Conservation (phyloP, 1,140 invertebrate genomes). For the Panagrolaimus sp. region DNA sequence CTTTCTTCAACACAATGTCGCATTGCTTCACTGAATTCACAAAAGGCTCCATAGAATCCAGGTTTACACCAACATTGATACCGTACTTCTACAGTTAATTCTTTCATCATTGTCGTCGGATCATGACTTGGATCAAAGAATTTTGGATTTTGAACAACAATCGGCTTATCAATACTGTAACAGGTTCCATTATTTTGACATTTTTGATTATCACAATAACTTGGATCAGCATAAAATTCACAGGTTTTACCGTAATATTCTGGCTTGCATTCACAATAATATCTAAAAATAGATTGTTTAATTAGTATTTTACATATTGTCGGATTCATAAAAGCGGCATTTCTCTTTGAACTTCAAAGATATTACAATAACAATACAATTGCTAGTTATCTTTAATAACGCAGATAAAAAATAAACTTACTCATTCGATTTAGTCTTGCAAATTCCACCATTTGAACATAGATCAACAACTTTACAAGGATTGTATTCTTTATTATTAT, state of each 20-base stretch:
- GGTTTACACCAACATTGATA: slow-evolving; percentile 38
- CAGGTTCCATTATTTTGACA: slow-evolving; percentile 38
- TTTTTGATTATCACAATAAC: slow-evolving; percentile 24
- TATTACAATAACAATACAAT: too few relatives aligned
- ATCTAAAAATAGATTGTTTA: slow-evolving; percentile 27
- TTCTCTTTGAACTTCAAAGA: too few relatives aligned
- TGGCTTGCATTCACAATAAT: slow-evolving; percentile 32
- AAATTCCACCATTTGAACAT: not conserved
- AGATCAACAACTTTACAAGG: slow-evolving; percentile 10
- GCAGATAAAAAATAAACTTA: too few relatives aligned
- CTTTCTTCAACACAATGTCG: slow-evolving; percentile 35
- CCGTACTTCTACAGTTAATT: slow-evolving; percentile 21
- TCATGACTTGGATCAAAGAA: not conserved
- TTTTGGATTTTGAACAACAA: slow-evolving; percentile 20
- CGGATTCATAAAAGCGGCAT: too few relatives aligned
- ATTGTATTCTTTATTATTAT: not conserved
- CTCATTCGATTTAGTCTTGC: not conserved
- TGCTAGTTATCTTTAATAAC: too few relatives aligned
- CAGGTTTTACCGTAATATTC: slow-evolving; percentile 36
- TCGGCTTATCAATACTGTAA: slow-evolving; percentile 32
- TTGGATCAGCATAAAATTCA: slow-evolving; percentile 36
- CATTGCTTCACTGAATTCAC: slow-evolving; percentile 36
- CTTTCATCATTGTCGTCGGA: not conserved
- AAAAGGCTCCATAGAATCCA: slow-evolving; percentile 36
- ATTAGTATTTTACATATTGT: too few relatives aligned